phyloP scores from a whole-genome alignment of 2,888 invertebrate species.

The Nemotelus pantherinus region DNA sequence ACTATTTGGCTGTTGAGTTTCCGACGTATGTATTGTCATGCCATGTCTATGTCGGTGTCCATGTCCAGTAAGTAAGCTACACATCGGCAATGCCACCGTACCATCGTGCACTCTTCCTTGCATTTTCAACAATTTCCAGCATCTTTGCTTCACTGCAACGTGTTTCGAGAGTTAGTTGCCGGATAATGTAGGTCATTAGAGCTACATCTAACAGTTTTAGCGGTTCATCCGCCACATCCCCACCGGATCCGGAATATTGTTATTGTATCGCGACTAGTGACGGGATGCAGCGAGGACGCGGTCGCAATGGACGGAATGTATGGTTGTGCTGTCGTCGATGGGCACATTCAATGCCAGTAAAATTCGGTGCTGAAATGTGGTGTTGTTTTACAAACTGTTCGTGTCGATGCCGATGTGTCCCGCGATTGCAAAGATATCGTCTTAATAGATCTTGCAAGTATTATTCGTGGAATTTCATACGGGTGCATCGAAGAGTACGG shows the following conservation, averaged over 20 bases:
- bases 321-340: conserved; percentile 14
- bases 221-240: conserved; percentile 14
- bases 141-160: too few species aligned
- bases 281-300: background rate
- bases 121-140: conserved; percentile 8
- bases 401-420: conserved; percentile 38
- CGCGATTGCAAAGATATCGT: conserved; percentile 42
- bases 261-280: conserved; percentile 10
- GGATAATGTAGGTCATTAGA: conserved; percentile 43
- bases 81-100: background rate
- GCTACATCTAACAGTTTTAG: conserved; percentile 40
- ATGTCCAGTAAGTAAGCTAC: conserved; percentile 28
- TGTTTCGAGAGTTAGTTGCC: too few species aligned
- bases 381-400: conserved; percentile 44
- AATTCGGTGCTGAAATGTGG: conserved; percentile 36
- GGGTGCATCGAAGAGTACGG: background rate
- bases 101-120: conserved; percentile 31
- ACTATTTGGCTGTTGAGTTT: conserved; percentile 22
- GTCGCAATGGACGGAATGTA: background rate
- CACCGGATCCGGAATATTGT: conserved; percentile 31
- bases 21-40: conserved; percentile 43
- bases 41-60: conserved; percentile 39
- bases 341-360: conserved; percentile 43
- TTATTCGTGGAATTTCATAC: conserved; percentile 43
- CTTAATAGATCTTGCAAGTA: conserved; percentile 41